Evolutionary conservation across 1,140 invertebrate species (phyloP).

Genomic region (Adoxophyes honmai): DNA sequence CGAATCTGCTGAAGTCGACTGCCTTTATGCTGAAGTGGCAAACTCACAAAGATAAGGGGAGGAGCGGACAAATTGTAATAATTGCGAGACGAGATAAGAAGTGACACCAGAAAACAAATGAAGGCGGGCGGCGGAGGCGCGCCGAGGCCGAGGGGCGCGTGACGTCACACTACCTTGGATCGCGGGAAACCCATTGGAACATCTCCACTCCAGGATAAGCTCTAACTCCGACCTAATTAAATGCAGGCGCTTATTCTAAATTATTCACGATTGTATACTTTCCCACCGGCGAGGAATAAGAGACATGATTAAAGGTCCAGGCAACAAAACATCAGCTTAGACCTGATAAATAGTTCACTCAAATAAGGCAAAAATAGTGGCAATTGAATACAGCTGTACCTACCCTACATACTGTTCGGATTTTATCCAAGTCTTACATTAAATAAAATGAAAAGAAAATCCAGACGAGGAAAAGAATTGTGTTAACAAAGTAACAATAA

Average conservation of each 20-base stretch:
- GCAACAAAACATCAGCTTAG: no score
- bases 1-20: conserved; percentile 66
- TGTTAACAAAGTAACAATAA: conserved; percentile 4
- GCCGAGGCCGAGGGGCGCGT: conserved; percentile 36
- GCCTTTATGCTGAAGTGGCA: conserved; percentile 70
- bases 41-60: conserved; percentile 72
- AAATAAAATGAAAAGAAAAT: neutral
- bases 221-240: conserved; percentile 30
- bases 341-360: no score
- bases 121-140: conserved; percentile 46
- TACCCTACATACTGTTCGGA: no score
- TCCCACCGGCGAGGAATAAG: no score
- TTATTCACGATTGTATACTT: conserved; percentile 32
- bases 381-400: no score
- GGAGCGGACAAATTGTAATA: conserved; percentile 76
- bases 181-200: neutral
- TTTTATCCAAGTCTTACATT: no score
- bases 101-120: conserved; percentile 75
- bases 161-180: conserved; percentile 39
- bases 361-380: no score
- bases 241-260: conserved; percentile 24
- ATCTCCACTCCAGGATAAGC: conserved; percentile 16
- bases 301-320: no score
- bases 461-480: conserved; percentile 1
- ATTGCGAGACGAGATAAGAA: conserved; percentile 74